A percentile compares a stretch with the other conserved stretches of the same genome.
These are phyloP conservation scores for Drosophila putrida DNA, from an alignment of 2,888 invertebrate genomes.

Conservation along the genomic window DNA sequence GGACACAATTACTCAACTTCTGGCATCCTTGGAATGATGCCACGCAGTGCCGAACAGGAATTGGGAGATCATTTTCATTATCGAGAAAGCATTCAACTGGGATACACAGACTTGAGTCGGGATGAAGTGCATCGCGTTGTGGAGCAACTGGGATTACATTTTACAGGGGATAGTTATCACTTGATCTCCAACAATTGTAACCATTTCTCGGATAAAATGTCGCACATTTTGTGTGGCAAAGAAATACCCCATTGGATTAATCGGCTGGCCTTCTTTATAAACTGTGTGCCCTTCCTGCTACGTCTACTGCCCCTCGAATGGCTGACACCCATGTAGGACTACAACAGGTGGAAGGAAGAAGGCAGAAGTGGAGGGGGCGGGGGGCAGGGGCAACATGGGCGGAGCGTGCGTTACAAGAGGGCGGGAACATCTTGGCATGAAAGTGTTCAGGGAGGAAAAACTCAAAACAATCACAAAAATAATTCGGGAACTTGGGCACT, in stretches of 20 bases:
- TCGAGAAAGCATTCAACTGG: conserved; percentile 96
- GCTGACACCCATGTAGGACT: conserved; percentile 25
- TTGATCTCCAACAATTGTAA: conserved; percentile 96
- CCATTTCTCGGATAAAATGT: conserved; percentile 95
- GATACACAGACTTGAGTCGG: conserved; percentile 97
- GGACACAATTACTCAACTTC: conserved; percentile 97
- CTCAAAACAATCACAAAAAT: no score
- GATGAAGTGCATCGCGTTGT: conserved; percentile 95
- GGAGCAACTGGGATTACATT: conserved; percentile 95
- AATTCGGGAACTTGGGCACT: no score
- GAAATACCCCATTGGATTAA: conserved; percentile 99
- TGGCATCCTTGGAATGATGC: conserved; percentile 97
- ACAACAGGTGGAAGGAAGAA: no score
- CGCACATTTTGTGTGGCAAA: conserved; percentile 94
- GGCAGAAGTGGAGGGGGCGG: no score
- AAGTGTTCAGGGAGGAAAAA: no score
- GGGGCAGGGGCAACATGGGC: no score
- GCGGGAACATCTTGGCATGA: no score
- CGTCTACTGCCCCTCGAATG: conserved; percentile 92
- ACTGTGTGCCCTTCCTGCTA: conserved; percentile 98
- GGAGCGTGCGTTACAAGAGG: no score
- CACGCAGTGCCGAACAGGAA: conserved; percentile 93
- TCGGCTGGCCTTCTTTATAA: conserved; percentile 87
- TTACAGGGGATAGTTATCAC: conserved; percentile 97
- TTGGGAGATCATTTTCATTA: conserved; percentile 96